Conservation (phyloP, 2,888 invertebrate species). For the Hirudinaria manillensis region DNA sequence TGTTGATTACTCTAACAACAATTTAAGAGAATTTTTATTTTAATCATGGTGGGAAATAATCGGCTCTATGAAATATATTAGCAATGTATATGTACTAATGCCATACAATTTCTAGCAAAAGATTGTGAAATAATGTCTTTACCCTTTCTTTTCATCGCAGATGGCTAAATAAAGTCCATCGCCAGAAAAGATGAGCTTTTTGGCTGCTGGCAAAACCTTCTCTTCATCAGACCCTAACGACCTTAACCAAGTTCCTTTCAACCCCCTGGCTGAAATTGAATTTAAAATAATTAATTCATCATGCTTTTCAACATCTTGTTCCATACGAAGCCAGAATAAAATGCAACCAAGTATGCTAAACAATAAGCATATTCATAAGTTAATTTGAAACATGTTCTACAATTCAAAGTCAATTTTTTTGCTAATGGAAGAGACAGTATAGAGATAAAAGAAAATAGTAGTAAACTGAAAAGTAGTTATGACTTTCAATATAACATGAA, state of each 20-base stretch:
- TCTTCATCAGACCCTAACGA: constrained; percentile 15
- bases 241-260: constrained; percentile 9
- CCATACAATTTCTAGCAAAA: not conserved
- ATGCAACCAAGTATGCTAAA: too few relatives aligned
- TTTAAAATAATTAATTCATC: not conserved
- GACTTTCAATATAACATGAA: too few relatives aligned
- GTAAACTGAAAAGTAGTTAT: too few relatives aligned
- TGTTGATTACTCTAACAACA: not conserved
- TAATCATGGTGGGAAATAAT: too few relatives aligned
- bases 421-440: too few relatives aligned
- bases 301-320: not conserved
- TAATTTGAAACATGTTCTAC: too few relatives aligned
- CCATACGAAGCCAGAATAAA: too few relatives aligned
- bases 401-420: too few relatives aligned
- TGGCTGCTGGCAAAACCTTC: constrained; percentile 9
- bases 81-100: not conserved
- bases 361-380: too few relatives aligned
- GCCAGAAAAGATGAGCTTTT: constrained; percentile 9
- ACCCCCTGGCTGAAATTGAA: not conserved
- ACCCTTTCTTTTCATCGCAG: constrained; percentile 20
- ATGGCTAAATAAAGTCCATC: constrained; percentile 24
- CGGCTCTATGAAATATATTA: too few relatives aligned
- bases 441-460: too few relatives aligned
- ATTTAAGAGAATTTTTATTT: too few relatives aligned
- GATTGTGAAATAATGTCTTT: not conserved